A percentile compares a stretch with the other conserved stretches of the same genome.
Conservation (phyloP, 1,140 invertebrate species). For the Procambarus clarkii region DNA sequence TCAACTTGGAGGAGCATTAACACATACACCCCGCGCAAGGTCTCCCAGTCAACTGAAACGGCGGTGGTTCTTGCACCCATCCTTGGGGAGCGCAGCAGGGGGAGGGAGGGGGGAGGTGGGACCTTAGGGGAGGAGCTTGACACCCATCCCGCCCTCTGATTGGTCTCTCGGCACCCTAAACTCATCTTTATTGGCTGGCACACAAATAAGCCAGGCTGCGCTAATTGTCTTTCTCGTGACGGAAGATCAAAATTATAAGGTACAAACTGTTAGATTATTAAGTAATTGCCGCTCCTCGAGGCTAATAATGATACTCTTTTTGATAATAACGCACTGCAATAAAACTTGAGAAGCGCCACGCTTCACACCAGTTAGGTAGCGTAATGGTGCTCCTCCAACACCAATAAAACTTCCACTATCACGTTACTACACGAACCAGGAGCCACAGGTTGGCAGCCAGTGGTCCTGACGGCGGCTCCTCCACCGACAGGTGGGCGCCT, state of each 20-base stretch:
- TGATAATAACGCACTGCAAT: constrained; percentile 14
- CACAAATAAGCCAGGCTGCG: constrained; percentile 31
- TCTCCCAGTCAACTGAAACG: constrained; percentile 61
- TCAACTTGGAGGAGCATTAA: constrained; percentile 7
- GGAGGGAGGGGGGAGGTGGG: constrained; percentile 61
- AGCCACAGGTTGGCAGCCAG: background rate
- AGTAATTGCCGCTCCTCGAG: constrained; percentile 29
- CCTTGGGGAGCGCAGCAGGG: constrained; percentile 62
- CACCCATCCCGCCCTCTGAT: constrained; percentile 57
- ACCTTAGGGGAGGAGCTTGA: constrained; percentile 58
- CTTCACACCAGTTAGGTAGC: background rate
- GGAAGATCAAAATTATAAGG: constrained; percentile 55
- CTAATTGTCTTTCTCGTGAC: constrained; percentile 58
- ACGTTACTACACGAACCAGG: constrained; percentile 24
- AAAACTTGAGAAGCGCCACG: background rate
- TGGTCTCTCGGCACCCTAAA: constrained; percentile 35
- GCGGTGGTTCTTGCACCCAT: constrained; percentile 57
- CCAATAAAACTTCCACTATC: background rate
- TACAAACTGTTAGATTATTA: constrained; percentile 50
- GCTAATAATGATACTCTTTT: constrained; percentile 1
- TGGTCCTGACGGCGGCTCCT: too few species aligned
- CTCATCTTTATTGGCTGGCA: constrained; percentile 46
- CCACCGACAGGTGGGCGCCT: background rate
- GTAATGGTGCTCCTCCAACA: background rate
- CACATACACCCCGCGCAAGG: constrained; percentile 20